Base-by-base conservation (phyloP, 2,888 invertebrate genomes). In the Coremacera marginata region DNA sequence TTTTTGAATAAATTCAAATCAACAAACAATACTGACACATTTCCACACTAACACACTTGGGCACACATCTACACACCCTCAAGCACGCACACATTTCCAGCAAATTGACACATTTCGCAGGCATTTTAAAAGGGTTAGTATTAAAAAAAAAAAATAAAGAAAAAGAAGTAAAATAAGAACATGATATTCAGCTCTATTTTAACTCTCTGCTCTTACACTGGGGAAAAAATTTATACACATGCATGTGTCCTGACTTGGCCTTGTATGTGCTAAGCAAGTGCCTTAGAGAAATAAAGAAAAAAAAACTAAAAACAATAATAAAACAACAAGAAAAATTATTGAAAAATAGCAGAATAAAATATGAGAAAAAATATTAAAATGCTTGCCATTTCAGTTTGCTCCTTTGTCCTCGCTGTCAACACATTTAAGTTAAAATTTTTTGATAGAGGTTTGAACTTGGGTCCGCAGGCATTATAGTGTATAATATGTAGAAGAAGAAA, bases 51-150 rank as follows among this genome's bases (percentile, higher is more conserved):
- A 60, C 27, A 60, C 22, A 44, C 44, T 11, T 44, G 11, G 44
- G 7, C 27, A 22, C 7, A 7, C 19, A n/a, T 27, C 7, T 4
- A 9, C 19, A 22, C 11, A 27, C 25, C 7, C 22, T 11, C 60
- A 27, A 7, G 11, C 60, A 60, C 27, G 5, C 60, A 27, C 60
- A 60, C 16, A 60, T 27, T 60, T 9, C 60, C 22, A 60, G 27
- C 27, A 60, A 25, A 60, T 60, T 60, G 60, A 60, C 60, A 60
- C 60, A 60, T 60, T 60, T 60, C 27, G 60, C 60, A 60, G 9
- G 27, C 25, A 22, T 60, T 22, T 22, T 27, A 60, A 60, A 60
- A 60, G 60, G 60, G 60, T 60, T 60, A 9, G 14, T 16, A 27
- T 14, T 1, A 11, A 25, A 60, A 14, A 60, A 22, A 25, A 55